Percentiles rank a stretch among this genome's conserved stretches.
These are phyloP conservation scores for Oncopodura yosiiana DNA, from an alignment of 1,140 invertebrate species.

Conservation along the genomic window DNA sequence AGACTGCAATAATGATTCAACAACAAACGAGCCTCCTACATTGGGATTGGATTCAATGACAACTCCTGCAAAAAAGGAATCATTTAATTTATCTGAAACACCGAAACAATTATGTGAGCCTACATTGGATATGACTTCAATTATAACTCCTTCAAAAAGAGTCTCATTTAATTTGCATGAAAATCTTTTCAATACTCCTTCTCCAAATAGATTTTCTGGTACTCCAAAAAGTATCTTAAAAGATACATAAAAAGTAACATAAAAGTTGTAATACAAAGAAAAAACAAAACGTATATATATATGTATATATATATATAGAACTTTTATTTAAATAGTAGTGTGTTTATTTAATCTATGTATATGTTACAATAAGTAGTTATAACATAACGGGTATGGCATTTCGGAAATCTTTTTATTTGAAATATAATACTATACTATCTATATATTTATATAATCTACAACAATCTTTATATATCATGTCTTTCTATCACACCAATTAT, in stretches of 20 bases:
- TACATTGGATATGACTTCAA: neutral
- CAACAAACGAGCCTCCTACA: neutral
- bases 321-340: neutral
- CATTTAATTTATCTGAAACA: slow-evolving; percentile 6
- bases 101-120: neutral
- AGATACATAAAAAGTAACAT: neutral
- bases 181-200: slow-evolving; percentile 18
- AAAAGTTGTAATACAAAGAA: neutral
- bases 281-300: neutral
- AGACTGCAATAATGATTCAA: neutral
- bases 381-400: too few species aligned
- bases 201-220: slow-evolving; percentile 6
- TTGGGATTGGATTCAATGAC: slow-evolving; percentile 4
- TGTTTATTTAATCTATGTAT: neutral
- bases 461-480: too few species aligned
- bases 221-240: slow-evolving; percentile 28
- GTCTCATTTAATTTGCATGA: slow-evolving; percentile 26
- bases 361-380: too few species aligned
- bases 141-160: slow-evolving; percentile 17
- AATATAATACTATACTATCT: too few species aligned
- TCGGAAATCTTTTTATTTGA: too few species aligned
- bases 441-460: too few species aligned
- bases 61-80: slow-evolving; percentile 10
- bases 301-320: neutral
- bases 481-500: too few species aligned